Conservation (phyloP, 1,140 invertebrate genomes). For the Panagrolaimus sp. region DNA sequence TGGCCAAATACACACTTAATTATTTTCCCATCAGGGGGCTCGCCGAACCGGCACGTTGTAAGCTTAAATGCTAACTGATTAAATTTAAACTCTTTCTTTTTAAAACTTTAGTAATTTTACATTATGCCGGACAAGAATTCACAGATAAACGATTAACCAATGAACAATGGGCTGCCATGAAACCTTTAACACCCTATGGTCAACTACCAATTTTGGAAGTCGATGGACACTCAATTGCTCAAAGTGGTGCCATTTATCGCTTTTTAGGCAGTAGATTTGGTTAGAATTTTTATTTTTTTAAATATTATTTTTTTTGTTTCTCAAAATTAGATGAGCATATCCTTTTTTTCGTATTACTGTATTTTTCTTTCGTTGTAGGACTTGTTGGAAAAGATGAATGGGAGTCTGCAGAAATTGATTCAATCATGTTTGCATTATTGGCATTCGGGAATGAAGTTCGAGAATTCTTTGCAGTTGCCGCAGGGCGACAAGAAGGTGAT, state of each 20-base stretch:
- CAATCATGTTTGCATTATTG: not conserved
- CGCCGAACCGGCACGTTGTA: no score
- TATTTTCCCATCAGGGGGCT: no score
- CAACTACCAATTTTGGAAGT: constrained; percentile 4
- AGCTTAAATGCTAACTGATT: no score
- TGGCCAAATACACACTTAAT: no score
- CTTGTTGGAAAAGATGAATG: constrained; percentile 5
- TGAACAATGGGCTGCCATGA: no score
- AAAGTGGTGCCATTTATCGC: not conserved
- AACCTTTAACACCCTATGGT: not conserved
- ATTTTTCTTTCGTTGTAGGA: not conserved
- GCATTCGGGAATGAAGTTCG: not conserved
- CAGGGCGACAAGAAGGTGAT: not conserved
- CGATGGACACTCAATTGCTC: not conserved
- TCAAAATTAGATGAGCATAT: no score
- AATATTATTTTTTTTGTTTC: no score
- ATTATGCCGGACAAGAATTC: no score
- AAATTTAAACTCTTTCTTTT: no score
- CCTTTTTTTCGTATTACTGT: no score
- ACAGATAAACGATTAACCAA: no score
- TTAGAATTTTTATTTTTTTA: not conserved
- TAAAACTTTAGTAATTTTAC: no score
- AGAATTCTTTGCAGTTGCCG: constrained; percentile 2
- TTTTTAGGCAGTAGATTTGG: not conserved
- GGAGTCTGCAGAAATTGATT: not conserved